These are phyloP conservation scores for Bettongia penicillata DNA, from an alignment of 2,113 vertebrate genomes.

Conservation along the genomic window DNA sequence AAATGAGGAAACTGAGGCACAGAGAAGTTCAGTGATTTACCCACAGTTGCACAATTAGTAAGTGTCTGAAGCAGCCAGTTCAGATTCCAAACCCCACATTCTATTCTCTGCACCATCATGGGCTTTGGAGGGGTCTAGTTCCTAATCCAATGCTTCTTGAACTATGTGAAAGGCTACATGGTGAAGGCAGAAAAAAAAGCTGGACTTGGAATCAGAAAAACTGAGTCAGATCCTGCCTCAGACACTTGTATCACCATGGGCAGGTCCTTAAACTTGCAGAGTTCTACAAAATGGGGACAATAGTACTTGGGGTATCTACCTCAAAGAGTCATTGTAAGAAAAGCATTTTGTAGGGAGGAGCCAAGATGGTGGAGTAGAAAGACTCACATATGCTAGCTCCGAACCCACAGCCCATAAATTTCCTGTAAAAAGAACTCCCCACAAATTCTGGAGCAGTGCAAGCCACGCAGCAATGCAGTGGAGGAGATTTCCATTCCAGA, in stretches of 20 bases:
- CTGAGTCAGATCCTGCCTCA: not conserved
- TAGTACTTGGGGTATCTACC: not conserved
- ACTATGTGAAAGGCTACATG: not conserved
- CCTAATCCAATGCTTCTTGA: not conserved
- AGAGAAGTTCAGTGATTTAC: not conserved
- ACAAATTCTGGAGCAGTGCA: too few species aligned
- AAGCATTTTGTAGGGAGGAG: too few species aligned
- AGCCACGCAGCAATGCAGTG: too few species aligned
- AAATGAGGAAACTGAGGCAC: not conserved
- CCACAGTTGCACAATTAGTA: not conserved
- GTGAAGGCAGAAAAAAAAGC: not conserved
- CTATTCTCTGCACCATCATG: not conserved
- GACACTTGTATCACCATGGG: not conserved
- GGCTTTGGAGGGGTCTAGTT: not conserved
- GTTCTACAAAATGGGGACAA: not conserved
- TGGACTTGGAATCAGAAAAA: not conserved
- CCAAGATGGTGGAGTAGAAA: too few species aligned
- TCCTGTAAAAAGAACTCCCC: too few species aligned
- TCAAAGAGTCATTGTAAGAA: not conserved
- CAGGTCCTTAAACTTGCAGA: not conserved
- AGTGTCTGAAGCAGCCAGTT: not conserved
- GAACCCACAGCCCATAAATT: too few species aligned
- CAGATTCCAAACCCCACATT: not conserved
- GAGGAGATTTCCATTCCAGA: too few species aligned
- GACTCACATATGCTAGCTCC: too few species aligned